Percentiles rank a stretch among this genome's conserved stretches.
Conservation (phyloP, 2,113 vertebrate genomes). For the Melozone crissalis region DNA sequence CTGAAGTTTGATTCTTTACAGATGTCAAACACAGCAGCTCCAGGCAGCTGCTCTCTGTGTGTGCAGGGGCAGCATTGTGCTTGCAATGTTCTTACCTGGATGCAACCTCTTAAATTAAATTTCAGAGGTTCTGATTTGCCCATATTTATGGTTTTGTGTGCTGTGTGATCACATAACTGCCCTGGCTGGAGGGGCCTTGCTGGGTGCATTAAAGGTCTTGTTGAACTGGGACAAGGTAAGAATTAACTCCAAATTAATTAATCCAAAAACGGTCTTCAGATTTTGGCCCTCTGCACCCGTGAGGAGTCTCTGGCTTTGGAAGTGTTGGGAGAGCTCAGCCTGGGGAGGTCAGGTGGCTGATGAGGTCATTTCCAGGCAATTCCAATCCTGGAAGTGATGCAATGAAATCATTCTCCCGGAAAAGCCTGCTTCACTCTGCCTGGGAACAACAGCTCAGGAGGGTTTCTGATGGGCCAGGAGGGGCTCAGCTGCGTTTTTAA, state of each 20-base stretch:
- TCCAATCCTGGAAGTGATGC: neutral
- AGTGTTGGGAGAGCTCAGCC: neutral
- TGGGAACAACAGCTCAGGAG: neutral
- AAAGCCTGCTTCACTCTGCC: neutral
- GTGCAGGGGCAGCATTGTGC: neutral
- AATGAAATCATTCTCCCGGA: neutral
- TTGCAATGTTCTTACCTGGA: neutral
- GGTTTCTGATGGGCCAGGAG: neutral
- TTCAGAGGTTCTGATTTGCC: neutral
- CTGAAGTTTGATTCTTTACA: neutral
- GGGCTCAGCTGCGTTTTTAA: neutral
- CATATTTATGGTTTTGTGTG: rapidly evolving
- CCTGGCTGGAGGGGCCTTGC: neutral
- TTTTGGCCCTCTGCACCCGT: neutral
- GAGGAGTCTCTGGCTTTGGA: neutral
- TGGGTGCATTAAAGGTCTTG: neutral
- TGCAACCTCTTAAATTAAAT: neutral
- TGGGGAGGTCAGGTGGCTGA: neutral
- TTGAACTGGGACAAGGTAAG: neutral
- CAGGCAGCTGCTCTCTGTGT: neutral
- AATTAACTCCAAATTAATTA: neutral
- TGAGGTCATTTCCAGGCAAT: neutral
- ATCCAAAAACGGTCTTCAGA: neutral
- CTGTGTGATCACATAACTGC: neutral
- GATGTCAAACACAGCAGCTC: neutral